Evolutionary conservation across 2,113 vertebrate species (phyloP).

Genomic region (Centropus bengalensis): DNA sequence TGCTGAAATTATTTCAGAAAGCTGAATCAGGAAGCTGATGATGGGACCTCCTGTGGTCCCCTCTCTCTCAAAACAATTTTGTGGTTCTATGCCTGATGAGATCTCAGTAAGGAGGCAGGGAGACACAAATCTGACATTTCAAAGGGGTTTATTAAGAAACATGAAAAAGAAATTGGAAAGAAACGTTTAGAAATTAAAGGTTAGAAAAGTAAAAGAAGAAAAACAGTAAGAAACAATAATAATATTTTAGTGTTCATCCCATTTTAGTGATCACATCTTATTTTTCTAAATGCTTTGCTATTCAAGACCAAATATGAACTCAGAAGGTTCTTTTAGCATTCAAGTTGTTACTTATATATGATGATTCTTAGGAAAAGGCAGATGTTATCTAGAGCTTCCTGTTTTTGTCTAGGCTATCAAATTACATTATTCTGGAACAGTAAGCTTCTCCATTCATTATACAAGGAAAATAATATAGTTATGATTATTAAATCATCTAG

Average conservation of each 20-base stretch:
- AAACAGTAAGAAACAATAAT: background rate
- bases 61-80: background rate
- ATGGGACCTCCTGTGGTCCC: background rate
- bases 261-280: background rate
- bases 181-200: background rate
- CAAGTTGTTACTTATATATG: background rate
- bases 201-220: background rate
- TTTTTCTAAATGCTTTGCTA: background rate
- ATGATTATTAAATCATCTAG: background rate
- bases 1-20: background rate
- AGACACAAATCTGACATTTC: background rate
- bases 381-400: background rate
- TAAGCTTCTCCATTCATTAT: background rate
- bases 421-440: background rate
- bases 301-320: background rate
- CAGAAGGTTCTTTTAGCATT: background rate
- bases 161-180: background rate
- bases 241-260: background rate
- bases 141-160: background rate
- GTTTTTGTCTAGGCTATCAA: background rate
- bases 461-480: background rate
- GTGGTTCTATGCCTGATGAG: background rate
- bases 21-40: rapidly evolving
- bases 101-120: background rate
- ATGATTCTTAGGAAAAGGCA: background rate